Evolutionary conservation across 2,797 vertebrate species (phyloP).

Genomic region (Okamejei kenojei): DNA sequence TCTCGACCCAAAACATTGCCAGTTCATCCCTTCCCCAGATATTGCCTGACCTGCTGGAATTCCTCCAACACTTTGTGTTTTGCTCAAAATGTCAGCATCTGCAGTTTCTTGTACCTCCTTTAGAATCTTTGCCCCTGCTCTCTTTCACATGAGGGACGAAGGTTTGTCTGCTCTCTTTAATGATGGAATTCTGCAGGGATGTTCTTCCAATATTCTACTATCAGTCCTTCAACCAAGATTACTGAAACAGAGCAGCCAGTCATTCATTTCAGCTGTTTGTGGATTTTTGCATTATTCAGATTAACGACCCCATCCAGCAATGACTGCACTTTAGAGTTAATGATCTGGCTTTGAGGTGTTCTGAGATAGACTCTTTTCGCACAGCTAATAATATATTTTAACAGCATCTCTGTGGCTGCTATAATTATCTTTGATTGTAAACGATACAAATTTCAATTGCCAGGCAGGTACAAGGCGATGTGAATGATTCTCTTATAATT

Average conservation of each 20-base stretch:
- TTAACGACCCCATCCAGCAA: background rate
- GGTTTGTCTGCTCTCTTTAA: background rate
- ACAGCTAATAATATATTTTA: slow-evolving; percentile 6
- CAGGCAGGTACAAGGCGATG: background rate
- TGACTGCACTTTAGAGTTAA: background rate
- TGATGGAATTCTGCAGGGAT: background rate
- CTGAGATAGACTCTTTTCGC: background rate
- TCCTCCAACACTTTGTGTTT: no score
- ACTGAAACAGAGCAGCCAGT: background rate
- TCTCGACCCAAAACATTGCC: no score
- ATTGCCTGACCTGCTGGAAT: no score
- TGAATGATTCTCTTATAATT: slow-evolving; percentile 8
- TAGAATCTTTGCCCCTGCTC: no score
- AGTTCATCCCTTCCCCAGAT: no score
- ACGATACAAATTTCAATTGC: slow-evolving; percentile 7
- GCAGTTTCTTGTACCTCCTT: no score
- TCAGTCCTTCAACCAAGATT: background rate
- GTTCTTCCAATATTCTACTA: background rate
- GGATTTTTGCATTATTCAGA: background rate
- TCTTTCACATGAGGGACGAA: background rate
- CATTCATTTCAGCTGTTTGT: no score
- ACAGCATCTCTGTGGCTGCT: background rate
- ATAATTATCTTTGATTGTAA: slow-evolving; percentile 25
- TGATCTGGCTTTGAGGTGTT: background rate
- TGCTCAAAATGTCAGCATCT: no score